phyloP scores from a whole-genome alignment of 1,140 invertebrate genomes.

The Scylla paramamosain region DNA sequence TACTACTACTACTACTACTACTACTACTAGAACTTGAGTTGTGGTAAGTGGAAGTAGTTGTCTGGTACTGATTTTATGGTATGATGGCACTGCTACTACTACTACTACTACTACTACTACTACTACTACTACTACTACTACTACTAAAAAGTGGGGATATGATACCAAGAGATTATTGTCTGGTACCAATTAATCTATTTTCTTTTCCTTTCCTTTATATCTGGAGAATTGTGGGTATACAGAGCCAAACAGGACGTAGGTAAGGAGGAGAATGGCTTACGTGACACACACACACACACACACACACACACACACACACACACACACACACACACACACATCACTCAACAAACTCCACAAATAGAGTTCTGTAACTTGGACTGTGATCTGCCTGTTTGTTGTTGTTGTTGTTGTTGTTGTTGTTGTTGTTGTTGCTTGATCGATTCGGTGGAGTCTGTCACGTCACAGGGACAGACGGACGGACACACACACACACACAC shows the following conservation, averaged over 20 bases:
- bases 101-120: neutral
- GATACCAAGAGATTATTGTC: no score
- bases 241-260: no score
- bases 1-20: no score
- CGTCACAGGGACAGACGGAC: neutral
- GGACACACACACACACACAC: neutral
- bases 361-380: neutral
- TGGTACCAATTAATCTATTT: no score
- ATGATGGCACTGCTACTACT: neutral
- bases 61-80: no score
- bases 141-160: neutral
- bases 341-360: neutral
- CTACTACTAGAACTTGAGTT: no score
- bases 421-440: neutral
- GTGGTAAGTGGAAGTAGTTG: no score
- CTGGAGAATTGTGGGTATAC: no score
- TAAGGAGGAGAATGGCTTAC: no score
- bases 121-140: neutral
- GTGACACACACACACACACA: neutral
- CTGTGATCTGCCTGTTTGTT: neutral
- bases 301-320: neutral
- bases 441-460: neutral
- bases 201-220: no score
- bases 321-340: constrained; percentile 20
- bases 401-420: constrained; percentile 15